Evolutionary conservation across 37 sponge, comb jelly and placozoan genomes (phyloP).

Genomic region (Diacarnus erythraeanus): DNA sequence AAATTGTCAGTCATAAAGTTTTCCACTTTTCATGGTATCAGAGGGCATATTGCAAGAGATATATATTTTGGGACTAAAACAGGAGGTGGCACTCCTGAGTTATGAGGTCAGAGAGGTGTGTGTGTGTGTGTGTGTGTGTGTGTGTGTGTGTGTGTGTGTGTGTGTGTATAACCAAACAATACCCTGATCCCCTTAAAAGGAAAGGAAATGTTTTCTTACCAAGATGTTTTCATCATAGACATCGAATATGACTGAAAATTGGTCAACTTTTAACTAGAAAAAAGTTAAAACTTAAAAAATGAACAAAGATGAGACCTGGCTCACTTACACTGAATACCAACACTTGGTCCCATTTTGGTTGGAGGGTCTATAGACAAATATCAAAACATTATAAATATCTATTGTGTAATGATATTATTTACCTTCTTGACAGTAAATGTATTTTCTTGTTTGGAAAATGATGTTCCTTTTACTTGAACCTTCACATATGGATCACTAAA

Average conservation of each 20-base stretch:
- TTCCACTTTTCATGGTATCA: too few species aligned
- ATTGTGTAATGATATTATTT: not conserved
- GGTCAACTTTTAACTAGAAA: not conserved
- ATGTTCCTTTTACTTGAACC: not conserved
- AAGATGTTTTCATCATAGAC: conserved; percentile 56
- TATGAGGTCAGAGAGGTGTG: not conserved
- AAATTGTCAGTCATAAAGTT: too few species aligned
- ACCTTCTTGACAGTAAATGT: conserved; percentile 52
- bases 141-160: conserved; percentile 3
- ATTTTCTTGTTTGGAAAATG: not conserved
- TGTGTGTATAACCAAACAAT: not conserved
- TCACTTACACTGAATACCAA: conserved; percentile 44
- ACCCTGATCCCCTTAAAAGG: too few species aligned
- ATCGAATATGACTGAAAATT: conserved; percentile 41
- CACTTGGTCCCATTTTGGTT: conserved; percentile 51
- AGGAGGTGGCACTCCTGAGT: too few species aligned
- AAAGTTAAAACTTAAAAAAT: too few species aligned
- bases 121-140: not conserved
- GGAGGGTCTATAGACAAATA: conserved; percentile 38
- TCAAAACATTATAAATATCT: not conserved
- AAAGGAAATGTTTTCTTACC: conserved; percentile 43
- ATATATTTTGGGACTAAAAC: too few species aligned
- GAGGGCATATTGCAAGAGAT: too few species aligned
- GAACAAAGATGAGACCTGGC: not conserved
- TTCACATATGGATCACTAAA: conserved; percentile 69